Base-by-base conservation (phyloP, 2,797 vertebrate species). In the Rhodeus uyekii region DNA sequence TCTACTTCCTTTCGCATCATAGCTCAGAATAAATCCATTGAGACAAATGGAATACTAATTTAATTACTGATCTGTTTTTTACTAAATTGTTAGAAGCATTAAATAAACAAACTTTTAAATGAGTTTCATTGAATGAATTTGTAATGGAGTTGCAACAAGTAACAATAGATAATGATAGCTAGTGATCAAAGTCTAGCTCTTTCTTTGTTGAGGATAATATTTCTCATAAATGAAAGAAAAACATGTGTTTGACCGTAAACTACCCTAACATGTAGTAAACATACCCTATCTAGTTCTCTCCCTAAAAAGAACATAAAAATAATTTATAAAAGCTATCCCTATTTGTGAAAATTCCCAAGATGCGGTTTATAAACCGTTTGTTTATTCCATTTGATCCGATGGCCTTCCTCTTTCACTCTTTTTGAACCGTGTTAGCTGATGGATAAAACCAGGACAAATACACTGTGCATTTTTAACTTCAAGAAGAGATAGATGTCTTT, bases 401-500 rank as follows among this genome's bases (percentile, higher is more conserved):
- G 55, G 10, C 16, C 27, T 22, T 55, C 39, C 13, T 55, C 13
- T 7, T 68, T 68, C 34, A 39, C 2, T 79, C 46, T 34, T 72
- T 50, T 36, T 50, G 5, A 72, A 36, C 29, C 16, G 13, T 50
- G 63, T 32, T 24, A 58, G 64, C 19, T 48, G 18, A 32, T 80
- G 67, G 27, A n/a, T 55, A n/a, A 64, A 74, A 38, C 60, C 24
- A 67, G 38, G 29, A 34, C n/a, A 78, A 81, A 78, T 42, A 46
- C 63, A 63, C n/a, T 65, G 13, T 78, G 76, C 71, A 27, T 65
- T 80, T 78, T 50, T 75, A 46, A 48, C 32, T 61, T 19, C 58
- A 63, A 46, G 77, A 63, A 58, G 65, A 63, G 76, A 73, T 64
- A 46, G 68, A 60, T 81, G 69, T 78, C 68, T 71, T 84, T 67